A percentile compares a stretch with the other conserved stretches of the same genome.
These are phyloP conservation scores for Lottia scabra DNA, from an alignment of 2,888 invertebrate genomes.

Conservation along the genomic window DNA sequence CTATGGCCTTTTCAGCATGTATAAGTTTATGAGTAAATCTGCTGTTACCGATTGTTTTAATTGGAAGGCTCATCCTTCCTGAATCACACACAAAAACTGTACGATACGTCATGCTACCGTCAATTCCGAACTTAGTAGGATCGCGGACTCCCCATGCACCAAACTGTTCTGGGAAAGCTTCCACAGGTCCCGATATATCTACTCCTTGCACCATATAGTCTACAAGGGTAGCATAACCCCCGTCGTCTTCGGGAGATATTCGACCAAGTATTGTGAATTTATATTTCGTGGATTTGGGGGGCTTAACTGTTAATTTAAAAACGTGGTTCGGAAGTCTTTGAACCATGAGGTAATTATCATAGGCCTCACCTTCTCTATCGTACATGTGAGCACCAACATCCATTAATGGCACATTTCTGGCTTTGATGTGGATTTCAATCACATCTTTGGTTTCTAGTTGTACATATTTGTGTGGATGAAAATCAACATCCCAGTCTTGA, in stretches of 20 bases:
- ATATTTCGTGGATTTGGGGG: conserved; percentile 37
- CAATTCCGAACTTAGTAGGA: neutral
- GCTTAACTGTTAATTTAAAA: conserved; percentile 37
- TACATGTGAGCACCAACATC: neutral
- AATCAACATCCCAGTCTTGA: conserved; percentile 34
- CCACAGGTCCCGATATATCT: conserved; percentile 6
- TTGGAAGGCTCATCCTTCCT: neutral
- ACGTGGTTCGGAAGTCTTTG: conserved; percentile 18
- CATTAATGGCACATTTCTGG: neutral
- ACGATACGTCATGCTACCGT: neutral
- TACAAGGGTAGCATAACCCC: conserved; percentile 30
- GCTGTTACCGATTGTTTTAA: neutral
- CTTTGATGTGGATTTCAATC: conserved; percentile 27
- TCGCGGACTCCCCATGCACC: neutral
- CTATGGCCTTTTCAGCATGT: neutral
- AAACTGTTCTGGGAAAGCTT: conserved; percentile 2
- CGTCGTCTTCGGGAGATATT: conserved; percentile 25
- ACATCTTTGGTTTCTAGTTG: conserved; percentile 32
- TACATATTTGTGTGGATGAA: conserved; percentile 35
- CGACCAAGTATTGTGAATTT: conserved; percentile 37
- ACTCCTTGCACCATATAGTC: conserved; percentile 37
- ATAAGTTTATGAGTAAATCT: neutral
- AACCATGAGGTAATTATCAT: neutral
- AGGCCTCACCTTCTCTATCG: neutral
- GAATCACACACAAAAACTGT: neutral